Evolutionary conservation across 2,797 vertebrate genomes (phyloP).

Genomic region (Adrianichthys oophorus): DNA sequence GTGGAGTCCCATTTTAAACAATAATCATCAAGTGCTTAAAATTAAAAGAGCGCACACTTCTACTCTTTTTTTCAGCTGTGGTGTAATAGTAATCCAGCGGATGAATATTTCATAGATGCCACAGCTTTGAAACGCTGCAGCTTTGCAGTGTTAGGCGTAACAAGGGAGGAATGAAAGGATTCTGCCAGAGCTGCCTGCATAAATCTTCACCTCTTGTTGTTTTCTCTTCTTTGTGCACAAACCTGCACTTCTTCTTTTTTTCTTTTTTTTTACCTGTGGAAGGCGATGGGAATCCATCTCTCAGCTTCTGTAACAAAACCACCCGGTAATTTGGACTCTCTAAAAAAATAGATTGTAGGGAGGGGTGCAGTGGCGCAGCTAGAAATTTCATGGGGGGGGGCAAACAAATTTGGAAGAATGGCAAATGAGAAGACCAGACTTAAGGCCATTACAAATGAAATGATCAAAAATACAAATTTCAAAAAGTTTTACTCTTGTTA

Average conservation of each 20-base stretch:
- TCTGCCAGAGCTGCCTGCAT: constrained; percentile 51
- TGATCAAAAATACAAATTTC: too few species aligned
- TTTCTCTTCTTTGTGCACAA: constrained; percentile 39
- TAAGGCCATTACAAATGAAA: too few species aligned
- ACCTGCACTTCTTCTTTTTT: constrained; percentile 34
- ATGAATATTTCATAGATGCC: constrained; percentile 74
- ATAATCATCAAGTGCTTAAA: constrained; percentile 72
- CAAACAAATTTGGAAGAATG: too few species aligned
- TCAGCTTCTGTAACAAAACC: constrained; percentile 61
- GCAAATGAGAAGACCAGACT: too few species aligned
- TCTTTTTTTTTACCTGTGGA: constrained; percentile 19
- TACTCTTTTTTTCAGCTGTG: constrained; percentile 31
- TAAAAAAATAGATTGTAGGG: constrained; percentile 15
- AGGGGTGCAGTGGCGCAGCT: too few species aligned
- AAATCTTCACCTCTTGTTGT: constrained; percentile 43
- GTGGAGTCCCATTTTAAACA: constrained; percentile 68
- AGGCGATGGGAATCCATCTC: constrained; percentile 40
- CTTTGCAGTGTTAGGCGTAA: constrained; percentile 62
- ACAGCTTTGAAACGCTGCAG: constrained; percentile 70
- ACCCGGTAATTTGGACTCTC: constrained; percentile 62
- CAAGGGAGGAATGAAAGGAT: constrained; percentile 58
- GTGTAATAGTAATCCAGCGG: constrained; percentile 69
- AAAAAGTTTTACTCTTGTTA: too few species aligned
- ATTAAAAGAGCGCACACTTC: constrained; percentile 54
- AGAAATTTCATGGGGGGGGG: too few species aligned